Conservation (phyloP, 1,140 invertebrate genomes). For the Bombus breviceps region DNA sequence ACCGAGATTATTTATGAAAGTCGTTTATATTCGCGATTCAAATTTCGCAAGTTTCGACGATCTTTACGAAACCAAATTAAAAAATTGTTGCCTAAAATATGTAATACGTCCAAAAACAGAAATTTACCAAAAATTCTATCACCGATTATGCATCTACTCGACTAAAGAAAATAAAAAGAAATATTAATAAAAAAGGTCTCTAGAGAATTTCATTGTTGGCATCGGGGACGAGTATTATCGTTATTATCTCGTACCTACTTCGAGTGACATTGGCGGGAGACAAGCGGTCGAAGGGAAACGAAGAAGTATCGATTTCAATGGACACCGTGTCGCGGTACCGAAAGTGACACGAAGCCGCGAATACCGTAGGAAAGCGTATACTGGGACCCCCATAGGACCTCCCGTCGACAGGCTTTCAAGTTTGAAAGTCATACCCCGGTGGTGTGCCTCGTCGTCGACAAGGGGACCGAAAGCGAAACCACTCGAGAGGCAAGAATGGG, state of each 20-base stretch:
- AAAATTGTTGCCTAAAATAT: too few relatives aligned
- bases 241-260: conserved; percentile 40
- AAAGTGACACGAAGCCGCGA: conserved; percentile 66
- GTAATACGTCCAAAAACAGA: too few relatives aligned
- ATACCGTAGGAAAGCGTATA: conserved; percentile 59
- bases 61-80: too few relatives aligned
- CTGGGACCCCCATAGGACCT: conserved; percentile 63
- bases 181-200: not conserved
- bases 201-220: not conserved
- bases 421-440: conserved; percentile 72
- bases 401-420: conserved; percentile 71
- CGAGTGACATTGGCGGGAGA: conserved; percentile 15
- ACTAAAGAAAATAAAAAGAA: not conserved
- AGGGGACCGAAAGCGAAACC: conserved; percentile 70
- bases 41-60: too few relatives aligned
- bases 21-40: too few relatives aligned
- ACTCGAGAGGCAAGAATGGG: conserved; percentile 65
- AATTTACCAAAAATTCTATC: too few relatives aligned
- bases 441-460: conserved; percentile 53
- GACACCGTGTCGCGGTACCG: conserved; percentile 58
- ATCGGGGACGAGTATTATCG: conserved; percentile 11
- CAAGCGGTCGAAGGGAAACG: conserved; percentile 29
- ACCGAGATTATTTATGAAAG: too few relatives aligned
- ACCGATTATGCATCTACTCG: not conserved
- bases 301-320: conserved; percentile 74